Conservation (phyloP, 2,888 invertebrate genomes). For the Phania funesta region DNA sequence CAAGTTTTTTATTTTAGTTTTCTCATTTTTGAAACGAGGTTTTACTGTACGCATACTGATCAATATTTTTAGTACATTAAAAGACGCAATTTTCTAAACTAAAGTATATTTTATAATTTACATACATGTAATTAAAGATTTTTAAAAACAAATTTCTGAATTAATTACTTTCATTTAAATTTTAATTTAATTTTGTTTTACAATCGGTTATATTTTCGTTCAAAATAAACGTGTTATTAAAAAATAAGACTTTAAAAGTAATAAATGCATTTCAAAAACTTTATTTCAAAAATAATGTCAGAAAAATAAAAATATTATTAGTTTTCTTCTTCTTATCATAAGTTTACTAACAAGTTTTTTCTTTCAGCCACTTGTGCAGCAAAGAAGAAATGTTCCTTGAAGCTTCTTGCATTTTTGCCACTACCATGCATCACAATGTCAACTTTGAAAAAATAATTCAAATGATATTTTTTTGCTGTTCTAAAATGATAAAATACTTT, state of each 20-base stretch:
- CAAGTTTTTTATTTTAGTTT: no score
- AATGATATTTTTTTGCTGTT: constrained; percentile 7
- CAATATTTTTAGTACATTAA: no score
- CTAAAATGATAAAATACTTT: constrained; percentile 42
- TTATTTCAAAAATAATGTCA: not conserved
- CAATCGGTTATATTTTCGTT: no score
- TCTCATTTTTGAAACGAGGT: no score
- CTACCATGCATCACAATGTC: constrained; percentile 43
- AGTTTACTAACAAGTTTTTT: constrained; percentile 27
- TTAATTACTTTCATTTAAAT: no score
- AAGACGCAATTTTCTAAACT: no score
- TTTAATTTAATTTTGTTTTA: no score
- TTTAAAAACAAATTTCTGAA: no score
- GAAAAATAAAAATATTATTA: not conserved
- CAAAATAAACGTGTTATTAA: no score
- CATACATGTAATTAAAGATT: no score
- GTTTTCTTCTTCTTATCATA: constrained; percentile 10
- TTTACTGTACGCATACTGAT: no score
- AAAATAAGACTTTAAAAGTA: not conserved
- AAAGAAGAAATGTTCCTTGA: constrained; percentile 12
- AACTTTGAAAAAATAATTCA: constrained; percentile 28
- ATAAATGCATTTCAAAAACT: constrained; percentile 45
- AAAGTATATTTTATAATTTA: no score
- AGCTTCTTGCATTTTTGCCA: constrained; percentile 34
- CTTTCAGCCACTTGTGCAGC: constrained; percentile 27